phyloP scores from a whole-genome alignment of 2,797 vertebrate genomes.

The Lacerta agilis region DNA sequence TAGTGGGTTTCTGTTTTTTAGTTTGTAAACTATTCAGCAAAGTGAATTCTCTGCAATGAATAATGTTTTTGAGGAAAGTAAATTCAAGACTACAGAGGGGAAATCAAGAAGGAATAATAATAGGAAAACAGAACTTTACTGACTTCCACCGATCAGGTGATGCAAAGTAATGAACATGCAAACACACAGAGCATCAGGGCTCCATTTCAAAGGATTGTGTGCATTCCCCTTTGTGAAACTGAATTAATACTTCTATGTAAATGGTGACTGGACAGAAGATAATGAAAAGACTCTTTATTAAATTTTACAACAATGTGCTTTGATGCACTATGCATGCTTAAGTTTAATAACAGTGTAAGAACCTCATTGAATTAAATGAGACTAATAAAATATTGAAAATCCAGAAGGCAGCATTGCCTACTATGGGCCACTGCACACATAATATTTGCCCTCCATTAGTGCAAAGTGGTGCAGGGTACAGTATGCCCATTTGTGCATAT shows the following conservation, averaged over 20 bases:
- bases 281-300: constrained; percentile 59
- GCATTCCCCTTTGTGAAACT: constrained; percentile 41
- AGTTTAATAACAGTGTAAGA: not conserved
- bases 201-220: constrained; percentile 21
- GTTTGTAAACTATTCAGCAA: constrained; percentile 47
- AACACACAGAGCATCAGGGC: constrained; percentile 27
- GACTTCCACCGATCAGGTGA: constrained; percentile 56
- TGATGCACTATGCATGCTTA: not conserved
- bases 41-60: constrained; percentile 34
- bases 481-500: too few species aligned
- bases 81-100: constrained; percentile 36
- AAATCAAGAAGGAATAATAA: constrained; percentile 49
- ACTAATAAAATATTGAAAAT: constrained; percentile 10
- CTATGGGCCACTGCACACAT: not conserved
- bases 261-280: constrained; percentile 48
- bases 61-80: constrained; percentile 46
- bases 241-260: constrained; percentile 47
- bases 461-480: not conserved
- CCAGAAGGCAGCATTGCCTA: not conserved
- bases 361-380: not conserved
- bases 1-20: constrained; percentile 43
- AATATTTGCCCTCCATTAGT: not conserved
- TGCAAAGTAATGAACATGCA: constrained; percentile 47
- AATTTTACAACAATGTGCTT: constrained; percentile 41
- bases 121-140: constrained; percentile 44